phyloP scores from a whole-genome alignment of 1,140 invertebrate species.

The Popillia japonica region DNA sequence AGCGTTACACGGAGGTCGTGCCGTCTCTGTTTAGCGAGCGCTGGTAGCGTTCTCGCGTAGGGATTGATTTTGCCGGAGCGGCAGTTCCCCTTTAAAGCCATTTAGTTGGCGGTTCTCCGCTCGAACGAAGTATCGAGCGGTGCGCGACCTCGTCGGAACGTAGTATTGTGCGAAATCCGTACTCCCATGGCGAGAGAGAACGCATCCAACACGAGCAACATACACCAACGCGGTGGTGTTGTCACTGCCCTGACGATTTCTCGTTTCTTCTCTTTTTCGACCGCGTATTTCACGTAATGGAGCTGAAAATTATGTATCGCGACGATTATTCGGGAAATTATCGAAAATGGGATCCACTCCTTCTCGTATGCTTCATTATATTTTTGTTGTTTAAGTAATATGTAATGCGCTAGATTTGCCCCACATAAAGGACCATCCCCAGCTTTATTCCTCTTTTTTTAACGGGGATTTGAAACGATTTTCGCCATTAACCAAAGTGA shows the following conservation, averaged over 20 bases:
- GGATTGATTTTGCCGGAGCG: constrained; percentile 52
- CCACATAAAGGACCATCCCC: too few species aligned
- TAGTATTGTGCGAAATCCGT: constrained; percentile 34
- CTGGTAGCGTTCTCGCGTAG: constrained; percentile 27
- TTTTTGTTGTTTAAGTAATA: neutral
- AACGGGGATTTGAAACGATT: too few species aligned
- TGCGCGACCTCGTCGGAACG: neutral
- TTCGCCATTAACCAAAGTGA: too few species aligned
- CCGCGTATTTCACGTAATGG: constrained; percentile 6
- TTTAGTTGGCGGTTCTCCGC: constrained; percentile 51
- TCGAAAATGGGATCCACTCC: neutral
- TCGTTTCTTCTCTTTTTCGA: neutral
- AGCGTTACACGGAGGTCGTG: neutral
- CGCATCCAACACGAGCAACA: neutral
- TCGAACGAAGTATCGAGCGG: constrained; percentile 45
- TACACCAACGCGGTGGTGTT: neutral
- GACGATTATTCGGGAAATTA: neutral
- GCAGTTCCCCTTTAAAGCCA: constrained; percentile 53
- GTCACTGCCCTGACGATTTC: neutral
- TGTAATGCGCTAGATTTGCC: neutral
- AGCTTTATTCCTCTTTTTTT: too few species aligned
- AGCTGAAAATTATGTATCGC: constrained; percentile 27
- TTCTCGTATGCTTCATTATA: neutral
- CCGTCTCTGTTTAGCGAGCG: neutral
- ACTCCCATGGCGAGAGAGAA: neutral